Conservation (phyloP, 2,113 vertebrate genomes). For the Dolichotis patagonum region DNA sequence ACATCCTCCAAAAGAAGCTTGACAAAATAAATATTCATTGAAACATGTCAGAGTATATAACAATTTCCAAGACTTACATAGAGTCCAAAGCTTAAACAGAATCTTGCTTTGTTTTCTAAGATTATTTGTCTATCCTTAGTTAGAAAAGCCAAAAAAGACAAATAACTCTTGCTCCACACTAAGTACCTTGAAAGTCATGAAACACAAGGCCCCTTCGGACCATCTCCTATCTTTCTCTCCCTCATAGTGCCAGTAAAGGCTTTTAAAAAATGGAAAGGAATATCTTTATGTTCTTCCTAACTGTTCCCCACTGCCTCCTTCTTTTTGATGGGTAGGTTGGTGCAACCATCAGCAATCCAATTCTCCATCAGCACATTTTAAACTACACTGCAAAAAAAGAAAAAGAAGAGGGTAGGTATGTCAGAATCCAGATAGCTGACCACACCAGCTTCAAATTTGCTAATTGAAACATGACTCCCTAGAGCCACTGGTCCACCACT, state of each 20-base stretch:
- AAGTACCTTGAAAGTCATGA: conserved; percentile 72
- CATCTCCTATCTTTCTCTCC: conserved; percentile 54
- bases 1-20: background rate
- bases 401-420: conserved; percentile 10
- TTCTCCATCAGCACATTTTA: conserved; percentile 77
- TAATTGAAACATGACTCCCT: conserved; percentile 58
- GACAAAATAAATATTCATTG: conserved; percentile 12
- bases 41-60: conserved; percentile 37
- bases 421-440: conserved; percentile 53
- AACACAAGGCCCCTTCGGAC: conserved; percentile 63
- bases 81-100: conserved; percentile 26
- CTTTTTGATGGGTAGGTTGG: conserved; percentile 75
- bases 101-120: conserved; percentile 60
- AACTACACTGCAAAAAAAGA: conserved; percentile 47
- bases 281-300: conserved; percentile 80
- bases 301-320: conserved; percentile 79
- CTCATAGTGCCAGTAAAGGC: conserved; percentile 68
- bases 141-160: conserved; percentile 69
- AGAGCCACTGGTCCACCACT: background rate
- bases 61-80: conserved; percentile 17
- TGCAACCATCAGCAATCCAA: conserved; percentile 72
- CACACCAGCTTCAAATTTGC: conserved; percentile 59
- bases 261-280: conserved; percentile 77
- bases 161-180: conserved; percentile 61
- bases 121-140: conserved; percentile 68